Conservation (phyloP, 2,113 vertebrate genomes). For the Phylloscopus trochiloides region DNA sequence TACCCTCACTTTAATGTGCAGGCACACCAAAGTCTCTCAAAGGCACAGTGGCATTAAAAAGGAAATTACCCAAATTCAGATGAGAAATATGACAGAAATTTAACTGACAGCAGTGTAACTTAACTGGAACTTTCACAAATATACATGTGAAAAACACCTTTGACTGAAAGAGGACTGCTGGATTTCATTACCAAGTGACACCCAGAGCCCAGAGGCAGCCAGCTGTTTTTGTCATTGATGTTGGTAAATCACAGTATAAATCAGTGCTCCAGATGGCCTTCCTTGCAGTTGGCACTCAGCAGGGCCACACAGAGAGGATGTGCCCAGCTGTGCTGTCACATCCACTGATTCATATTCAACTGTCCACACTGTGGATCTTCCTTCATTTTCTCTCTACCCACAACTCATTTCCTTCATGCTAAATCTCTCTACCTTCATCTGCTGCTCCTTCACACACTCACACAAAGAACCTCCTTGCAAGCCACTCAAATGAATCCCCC, state of each 20-base stretch:
- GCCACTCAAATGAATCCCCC: accelerated
- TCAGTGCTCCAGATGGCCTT: neutral
- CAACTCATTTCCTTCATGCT: neutral
- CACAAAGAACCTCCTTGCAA: neutral
- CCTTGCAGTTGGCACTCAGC: neutral
- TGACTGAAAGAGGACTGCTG: neutral
- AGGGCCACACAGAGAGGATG: neutral
- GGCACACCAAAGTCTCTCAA: neutral
- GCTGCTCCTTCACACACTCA: neutral
- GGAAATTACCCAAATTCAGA: neutral
- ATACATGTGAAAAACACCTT: neutral
- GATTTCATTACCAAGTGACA: neutral
- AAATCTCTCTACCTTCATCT: neutral
- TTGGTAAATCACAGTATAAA: neutral
- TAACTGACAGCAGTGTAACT: neutral
- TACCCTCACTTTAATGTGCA: neutral
- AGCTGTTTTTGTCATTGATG: neutral
- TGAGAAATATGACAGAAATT: neutral
- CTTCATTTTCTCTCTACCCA: neutral
- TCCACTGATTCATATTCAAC: neutral
- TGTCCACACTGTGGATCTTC: neutral
- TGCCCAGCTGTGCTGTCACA: neutral
- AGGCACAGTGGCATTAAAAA: neutral
- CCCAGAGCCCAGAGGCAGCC: neutral
- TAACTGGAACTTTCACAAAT: neutral